Base-by-base conservation (phyloP, 2,113 vertebrate genomes). In the Melanocharis versteri region DNA sequence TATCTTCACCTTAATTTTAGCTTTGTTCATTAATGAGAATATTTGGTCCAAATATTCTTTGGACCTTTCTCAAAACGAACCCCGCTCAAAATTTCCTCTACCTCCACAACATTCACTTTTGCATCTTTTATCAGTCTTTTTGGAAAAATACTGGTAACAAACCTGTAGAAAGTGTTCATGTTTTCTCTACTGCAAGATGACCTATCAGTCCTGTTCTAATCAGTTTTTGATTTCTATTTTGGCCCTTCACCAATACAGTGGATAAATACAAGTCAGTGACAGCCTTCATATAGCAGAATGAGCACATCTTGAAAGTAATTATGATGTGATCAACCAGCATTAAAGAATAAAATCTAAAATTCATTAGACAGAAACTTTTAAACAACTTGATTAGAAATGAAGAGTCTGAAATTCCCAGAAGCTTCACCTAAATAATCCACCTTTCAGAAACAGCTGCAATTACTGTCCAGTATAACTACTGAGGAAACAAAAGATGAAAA, bases 401-500 rank as follows among this genome's bases (percentile, higher is more conserved):
- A 70, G 40, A 87, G 53, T 53, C n/a, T 70, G 72, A 81, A 79
- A 93, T 87, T 92, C 79, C 65, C 78, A 72, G 58, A 86, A 79
- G 89, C 47, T 76, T 54, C 58, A 69, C 53, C 47, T 70, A 83
- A 86, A 85, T 64, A 51, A 83, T 48, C 73, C 13, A 60, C 47
- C 35, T 92, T 70, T 95, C 60, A 64, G 14, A 94, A 90, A 79
- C 7, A 87, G 78, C 70, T 93, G 40, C 17, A 89, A 53, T 51
- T 94, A 75, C 42, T 87, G 57, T 89, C 72, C 66, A 35, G 45
- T 53, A 28, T 50, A 96, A 79, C 88, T 93, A 84, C 2, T 90
- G 20, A 69, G 26, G 76, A 90, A 96, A 97, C 57, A 83, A 68
- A 94, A 90, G 89, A 73, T 27, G 50, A 94, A 76, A 26, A 61